These are phyloP conservation scores for Dallia pectoralis DNA, from an alignment of 2,797 vertebrate genomes.

Conservation along the genomic window DNA sequence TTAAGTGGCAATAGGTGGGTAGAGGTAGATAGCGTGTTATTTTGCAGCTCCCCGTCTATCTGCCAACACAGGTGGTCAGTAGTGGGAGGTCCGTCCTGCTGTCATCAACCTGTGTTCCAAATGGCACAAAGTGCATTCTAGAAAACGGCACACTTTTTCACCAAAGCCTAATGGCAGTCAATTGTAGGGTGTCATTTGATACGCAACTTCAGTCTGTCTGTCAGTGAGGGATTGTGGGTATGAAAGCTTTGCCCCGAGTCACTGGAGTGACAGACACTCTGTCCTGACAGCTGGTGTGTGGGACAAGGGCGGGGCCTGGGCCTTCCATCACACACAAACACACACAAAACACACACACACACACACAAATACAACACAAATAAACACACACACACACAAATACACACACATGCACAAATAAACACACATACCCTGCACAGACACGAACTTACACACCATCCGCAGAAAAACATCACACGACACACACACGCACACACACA, in stretches of 20 bases:
- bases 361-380: constrained; percentile 18
- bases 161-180: too few relatives aligned
- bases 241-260: constrained; percentile 66
- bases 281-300: constrained; percentile 51
- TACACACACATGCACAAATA: constrained; percentile 12
- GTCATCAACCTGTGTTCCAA: neutral
- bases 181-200: neutral
- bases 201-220: neutral
- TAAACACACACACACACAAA: constrained; percentile 18
- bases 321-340: constrained; percentile 53
- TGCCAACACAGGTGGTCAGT: constrained; percentile 40
- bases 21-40: neutral
- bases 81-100: constrained; percentile 45
- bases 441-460: neutral
- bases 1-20: neutral
- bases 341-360: constrained; percentile 14
- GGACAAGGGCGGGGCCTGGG: constrained; percentile 46
- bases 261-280: constrained; percentile 70
- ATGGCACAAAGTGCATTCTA: neutral
- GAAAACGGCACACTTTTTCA: too few relatives aligned
- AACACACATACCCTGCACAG: constrained; percentile 10
- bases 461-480: neutral
- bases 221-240: constrained; percentile 56
- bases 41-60: constrained; percentile 1
- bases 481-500: neutral